A percentile compares a stretch with the other conserved stretches of the same genome.
Conservation (phyloP, 2,113 vertebrate species). For the Piliocolobus tephrosceles region DNA sequence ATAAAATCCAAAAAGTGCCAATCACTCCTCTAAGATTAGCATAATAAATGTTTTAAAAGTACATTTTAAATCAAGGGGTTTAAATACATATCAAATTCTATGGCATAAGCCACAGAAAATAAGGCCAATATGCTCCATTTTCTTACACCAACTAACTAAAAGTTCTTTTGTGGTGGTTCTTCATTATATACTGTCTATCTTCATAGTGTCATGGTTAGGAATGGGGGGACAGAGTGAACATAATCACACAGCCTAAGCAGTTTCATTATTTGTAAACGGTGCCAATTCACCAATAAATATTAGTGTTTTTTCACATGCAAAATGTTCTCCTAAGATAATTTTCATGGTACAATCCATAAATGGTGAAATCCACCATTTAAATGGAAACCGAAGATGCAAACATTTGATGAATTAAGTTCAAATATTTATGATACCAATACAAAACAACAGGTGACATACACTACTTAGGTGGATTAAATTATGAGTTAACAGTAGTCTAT, state of each 20-base stretch:
- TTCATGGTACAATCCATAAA: background rate
- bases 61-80: slow-evolving; percentile 35
- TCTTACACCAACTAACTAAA: background rate
- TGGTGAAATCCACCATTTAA: background rate
- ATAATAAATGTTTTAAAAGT: slow-evolving; percentile 5
- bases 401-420: background rate
- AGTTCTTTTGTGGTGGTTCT: background rate
- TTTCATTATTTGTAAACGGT: background rate
- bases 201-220: background rate
- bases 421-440: background rate
- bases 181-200: background rate
- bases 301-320: background rate
- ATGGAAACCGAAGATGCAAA: background rate
- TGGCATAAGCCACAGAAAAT: background rate
- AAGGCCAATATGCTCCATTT: background rate
- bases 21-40: background rate
- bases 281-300: background rate
- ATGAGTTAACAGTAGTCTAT: background rate
- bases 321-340: background rate
- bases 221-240: background rate
- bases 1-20: background rate
- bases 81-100: background rate
- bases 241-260: background rate
- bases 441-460: background rate
- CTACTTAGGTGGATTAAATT: background rate